Conservation (phyloP, 2,113 vertebrate species). For the Hippocampus mohnikei region DNA sequence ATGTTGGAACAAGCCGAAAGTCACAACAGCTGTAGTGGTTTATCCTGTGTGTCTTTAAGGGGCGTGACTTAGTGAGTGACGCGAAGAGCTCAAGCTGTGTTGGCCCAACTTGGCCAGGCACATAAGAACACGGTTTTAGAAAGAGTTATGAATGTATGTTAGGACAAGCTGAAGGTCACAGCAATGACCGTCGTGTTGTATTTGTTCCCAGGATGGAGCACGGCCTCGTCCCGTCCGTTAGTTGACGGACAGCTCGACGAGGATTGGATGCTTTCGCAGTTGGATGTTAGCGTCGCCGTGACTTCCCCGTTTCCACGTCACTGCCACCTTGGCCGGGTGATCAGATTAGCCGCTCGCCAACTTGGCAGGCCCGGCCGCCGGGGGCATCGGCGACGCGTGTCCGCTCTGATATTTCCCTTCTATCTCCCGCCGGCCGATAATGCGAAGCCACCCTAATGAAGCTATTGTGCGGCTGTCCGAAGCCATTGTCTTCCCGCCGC, state of each 20-base stretch:
- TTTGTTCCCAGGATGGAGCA: too few species aligned
- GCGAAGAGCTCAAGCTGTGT: too few species aligned
- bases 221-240: neutral
- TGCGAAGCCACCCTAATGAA: slow-evolving; percentile 73
- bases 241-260: neutral
- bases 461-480: slow-evolving; percentile 77
- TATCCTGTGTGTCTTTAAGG: too few species aligned
- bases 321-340: slow-evolving; percentile 46
- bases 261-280: slow-evolving; percentile 19
- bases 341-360: slow-evolving; percentile 59
- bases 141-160: too few species aligned
- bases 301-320: slow-evolving; percentile 44
- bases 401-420: slow-evolving; percentile 74
- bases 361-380: slow-evolving; percentile 49
- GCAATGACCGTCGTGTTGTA: too few species aligned
- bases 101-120: too few species aligned
- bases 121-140: too few species aligned
- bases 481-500: slow-evolving; percentile 71
- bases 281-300: slow-evolving; percentile 21
- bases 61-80: too few species aligned
- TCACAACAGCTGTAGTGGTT: too few species aligned
- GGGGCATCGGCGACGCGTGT: slow-evolving; percentile 55
- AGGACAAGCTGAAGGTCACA: too few species aligned
- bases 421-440: slow-evolving; percentile 71
- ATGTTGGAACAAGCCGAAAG: too few species aligned